phyloP scores from a whole-genome alignment of 2,888 invertebrate genomes.

The Andrena haemorrhoa region DNA sequence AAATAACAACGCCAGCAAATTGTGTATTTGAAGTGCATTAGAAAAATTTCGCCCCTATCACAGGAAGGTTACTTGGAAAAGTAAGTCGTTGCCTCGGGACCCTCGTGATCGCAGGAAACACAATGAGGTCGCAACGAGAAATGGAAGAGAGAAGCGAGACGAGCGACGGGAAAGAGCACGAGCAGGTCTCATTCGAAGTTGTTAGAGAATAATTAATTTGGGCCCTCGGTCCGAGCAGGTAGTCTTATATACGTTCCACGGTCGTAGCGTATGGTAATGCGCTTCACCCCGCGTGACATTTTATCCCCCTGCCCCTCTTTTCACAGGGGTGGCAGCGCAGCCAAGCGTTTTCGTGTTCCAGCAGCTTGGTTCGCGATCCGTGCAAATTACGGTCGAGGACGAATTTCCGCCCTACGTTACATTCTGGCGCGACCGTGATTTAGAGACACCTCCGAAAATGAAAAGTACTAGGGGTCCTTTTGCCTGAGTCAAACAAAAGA shows the following conservation, averaged over 20 bases:
- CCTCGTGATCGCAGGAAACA: constrained; percentile 10
- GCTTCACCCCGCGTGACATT: constrained; percentile 68
- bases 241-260: constrained; percentile 67
- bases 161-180: constrained; percentile 30
- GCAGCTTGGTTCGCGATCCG: constrained; percentile 69
- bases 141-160: not conserved
- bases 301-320: constrained; percentile 35
- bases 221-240: constrained; percentile 57
- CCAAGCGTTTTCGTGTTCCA: constrained; percentile 68
- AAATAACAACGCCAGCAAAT: not conserved
- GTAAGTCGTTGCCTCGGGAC: not conserved
- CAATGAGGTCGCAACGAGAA: constrained; percentile 35
- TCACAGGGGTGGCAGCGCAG: constrained; percentile 35
- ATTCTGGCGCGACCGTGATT: constrained; percentile 61
- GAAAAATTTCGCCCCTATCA: constrained; percentile 1
- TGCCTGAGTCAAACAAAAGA: constrained; percentile 48
- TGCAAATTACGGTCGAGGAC: constrained; percentile 71
- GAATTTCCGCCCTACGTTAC: constrained; percentile 66
- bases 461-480: constrained; percentile 50
- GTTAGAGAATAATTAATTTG: constrained; percentile 71
- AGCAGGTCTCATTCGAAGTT: constrained; percentile 60
- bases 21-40: not conserved
- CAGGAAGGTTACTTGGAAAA: not conserved
- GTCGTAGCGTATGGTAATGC: constrained; percentile 71
- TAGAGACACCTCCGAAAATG: constrained; percentile 58